Evolutionary conservation across 2,797 vertebrate species (phyloP).

Genomic region (Argyrosomus regius): DNA sequence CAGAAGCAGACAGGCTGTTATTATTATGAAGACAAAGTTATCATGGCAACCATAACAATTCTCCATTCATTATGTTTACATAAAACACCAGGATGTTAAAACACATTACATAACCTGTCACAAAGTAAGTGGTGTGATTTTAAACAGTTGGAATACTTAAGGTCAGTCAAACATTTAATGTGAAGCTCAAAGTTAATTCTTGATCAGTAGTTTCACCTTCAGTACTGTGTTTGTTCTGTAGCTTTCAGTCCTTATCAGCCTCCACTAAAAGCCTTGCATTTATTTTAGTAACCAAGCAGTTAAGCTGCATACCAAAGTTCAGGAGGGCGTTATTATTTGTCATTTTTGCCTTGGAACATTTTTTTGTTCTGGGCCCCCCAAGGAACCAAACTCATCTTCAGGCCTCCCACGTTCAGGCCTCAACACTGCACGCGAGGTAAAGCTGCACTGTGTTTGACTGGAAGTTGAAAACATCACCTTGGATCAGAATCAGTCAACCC

Average conservation of each 20-base stretch:
- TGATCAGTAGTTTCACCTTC: too few species aligned
- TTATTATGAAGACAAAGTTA: not conserved
- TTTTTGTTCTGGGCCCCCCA: not conserved
- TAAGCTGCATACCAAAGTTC: not conserved
- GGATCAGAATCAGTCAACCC: not conserved
- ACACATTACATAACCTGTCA: slow-evolving; percentile 15
- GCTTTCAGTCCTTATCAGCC: too few species aligned
- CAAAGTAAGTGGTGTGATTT: not conserved
- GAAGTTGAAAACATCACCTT: not conserved
- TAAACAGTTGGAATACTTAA: not conserved
- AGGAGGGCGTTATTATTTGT: not conserved
- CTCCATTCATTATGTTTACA: slow-evolving; percentile 20
- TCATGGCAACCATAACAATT: slow-evolving; percentile 1
- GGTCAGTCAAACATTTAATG: not conserved
- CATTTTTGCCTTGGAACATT: not conserved
- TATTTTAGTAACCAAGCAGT: not conserved
- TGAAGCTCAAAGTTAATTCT: not conserved
- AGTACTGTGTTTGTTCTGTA: too few species aligned
- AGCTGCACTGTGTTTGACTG: not conserved
- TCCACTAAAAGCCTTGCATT: not conserved
- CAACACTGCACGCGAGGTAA: not conserved
- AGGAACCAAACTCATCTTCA: slow-evolving; percentile 5
- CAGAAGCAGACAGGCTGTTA: not conserved
- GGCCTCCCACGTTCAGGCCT: not conserved
- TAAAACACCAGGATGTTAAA: not conserved